Conservation (phyloP, 2,888 invertebrate species). For the Macaria notata region DNA sequence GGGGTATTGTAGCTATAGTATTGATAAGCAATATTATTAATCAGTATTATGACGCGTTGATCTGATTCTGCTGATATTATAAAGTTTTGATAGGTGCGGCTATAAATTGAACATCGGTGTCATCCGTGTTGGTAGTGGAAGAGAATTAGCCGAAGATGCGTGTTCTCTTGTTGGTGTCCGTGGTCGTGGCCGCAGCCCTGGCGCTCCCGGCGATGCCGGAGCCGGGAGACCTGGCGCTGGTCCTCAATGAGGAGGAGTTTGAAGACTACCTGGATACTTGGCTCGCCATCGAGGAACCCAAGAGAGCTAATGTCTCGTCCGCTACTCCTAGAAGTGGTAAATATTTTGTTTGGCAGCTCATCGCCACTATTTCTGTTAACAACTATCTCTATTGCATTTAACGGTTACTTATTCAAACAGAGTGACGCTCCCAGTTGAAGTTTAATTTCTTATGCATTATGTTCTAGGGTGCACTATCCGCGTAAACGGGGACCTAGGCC, state of each 20-base stretch:
- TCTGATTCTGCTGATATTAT: constrained; percentile 3
- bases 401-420: too few species aligned
- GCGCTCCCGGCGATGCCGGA: constrained; percentile 53
- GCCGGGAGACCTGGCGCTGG: constrained; percentile 60
- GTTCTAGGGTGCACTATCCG: constrained; percentile 67
- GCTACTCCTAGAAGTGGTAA: constrained; percentile 51
- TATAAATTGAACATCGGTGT: constrained; percentile 7
- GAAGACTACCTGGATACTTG: constrained; percentile 72
- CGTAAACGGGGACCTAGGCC: constrained; percentile 73
- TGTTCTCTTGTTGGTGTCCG: constrained; percentile 38
- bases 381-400: too few species aligned
- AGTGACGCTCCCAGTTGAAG: too few species aligned
- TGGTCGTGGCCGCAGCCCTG: constrained; percentile 38
- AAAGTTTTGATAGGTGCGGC: constrained; percentile 4
- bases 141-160: constrained; percentile 22
- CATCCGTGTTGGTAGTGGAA: constrained; percentile 1
- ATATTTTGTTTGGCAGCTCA: background rate
- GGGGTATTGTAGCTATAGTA: too few species aligned
- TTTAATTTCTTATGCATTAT: background rate
- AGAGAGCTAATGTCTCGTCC: constrained; percentile 43
- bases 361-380: too few species aligned
- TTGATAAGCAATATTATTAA: constrained; percentile 9
- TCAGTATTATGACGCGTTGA: constrained; percentile 7
- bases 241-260: constrained; percentile 69
- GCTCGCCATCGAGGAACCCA: constrained; percentile 57